Percentiles rank a stretch among this genome's conserved stretches.
Conservation (phyloP, 53 echinoderm and acorn worm genomes). For the Echinometra lucunter region DNA sequence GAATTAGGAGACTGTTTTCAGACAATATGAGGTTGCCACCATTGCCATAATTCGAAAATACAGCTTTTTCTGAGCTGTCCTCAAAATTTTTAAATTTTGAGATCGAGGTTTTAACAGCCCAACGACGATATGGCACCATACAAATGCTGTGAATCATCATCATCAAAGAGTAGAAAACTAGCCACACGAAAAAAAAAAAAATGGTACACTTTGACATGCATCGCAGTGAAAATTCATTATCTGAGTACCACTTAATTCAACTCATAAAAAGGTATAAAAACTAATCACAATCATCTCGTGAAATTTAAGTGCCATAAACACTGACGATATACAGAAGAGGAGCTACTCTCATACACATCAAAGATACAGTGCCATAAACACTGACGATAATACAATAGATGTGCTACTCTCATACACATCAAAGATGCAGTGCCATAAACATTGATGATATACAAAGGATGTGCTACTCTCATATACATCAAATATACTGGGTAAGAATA, state of each 20-base stretch:
- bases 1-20: no score
- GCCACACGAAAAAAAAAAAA: neutral
- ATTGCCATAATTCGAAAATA: no score
- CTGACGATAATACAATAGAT: neutral
- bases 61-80: no score
- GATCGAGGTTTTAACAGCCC: no score
- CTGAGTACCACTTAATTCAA: conserved; percentile 1
- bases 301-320: neutral
- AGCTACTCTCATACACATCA: neutral
- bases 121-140: no score
- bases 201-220: neutral
- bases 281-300: neutral
- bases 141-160: neutral
- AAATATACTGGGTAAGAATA: no score
- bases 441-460: neutral
- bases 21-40: no score
- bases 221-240: neutral
- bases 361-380: neutral
- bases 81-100: no score
- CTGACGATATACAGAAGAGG: neutral
- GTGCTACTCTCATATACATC: neutral
- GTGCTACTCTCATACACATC: neutral
- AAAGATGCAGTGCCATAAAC: neutral
- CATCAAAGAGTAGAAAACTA: neutral
- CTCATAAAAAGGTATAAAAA: conserved; percentile 21